Conservation (phyloP, 2,888 invertebrate species). For the Macrosoma leucophasiata region DNA sequence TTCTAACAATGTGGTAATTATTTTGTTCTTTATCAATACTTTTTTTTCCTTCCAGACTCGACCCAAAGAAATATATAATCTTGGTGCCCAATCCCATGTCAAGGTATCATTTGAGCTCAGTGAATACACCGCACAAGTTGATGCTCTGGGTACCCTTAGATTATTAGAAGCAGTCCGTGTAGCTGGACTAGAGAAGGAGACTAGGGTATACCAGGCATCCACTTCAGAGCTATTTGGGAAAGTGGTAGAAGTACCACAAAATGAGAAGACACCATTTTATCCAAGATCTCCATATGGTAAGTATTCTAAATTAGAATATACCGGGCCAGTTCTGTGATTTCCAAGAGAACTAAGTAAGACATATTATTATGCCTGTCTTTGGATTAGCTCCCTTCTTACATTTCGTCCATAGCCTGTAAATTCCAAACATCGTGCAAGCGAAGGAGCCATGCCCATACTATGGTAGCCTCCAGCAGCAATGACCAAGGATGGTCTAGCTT, state of each 20-base stretch:
- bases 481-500: too few relatives aligned
- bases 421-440: too few relatives aligned
- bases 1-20: neutral
- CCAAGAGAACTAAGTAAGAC: too few relatives aligned
- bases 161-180: conserved; percentile 94
- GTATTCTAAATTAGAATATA: conserved; percentile 20
- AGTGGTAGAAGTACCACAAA: conserved; percentile 94
- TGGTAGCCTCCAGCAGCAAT: too few relatives aligned
- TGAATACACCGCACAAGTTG: conserved; percentile 99
- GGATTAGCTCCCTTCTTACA: too few relatives aligned
- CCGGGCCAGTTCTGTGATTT: too few relatives aligned
- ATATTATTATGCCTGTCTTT: too few relatives aligned
- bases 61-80: conserved; percentile 97
- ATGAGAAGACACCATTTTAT: conserved; percentile 96
- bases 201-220: conserved; percentile 96
- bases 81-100: conserved; percentile 99
- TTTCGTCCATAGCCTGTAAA: too few relatives aligned
- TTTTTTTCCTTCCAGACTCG: conserved; percentile 54
- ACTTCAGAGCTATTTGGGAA: conserved; percentile 97
- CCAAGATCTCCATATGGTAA: conserved; percentile 97
- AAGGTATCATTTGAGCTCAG: conserved; percentile 99
- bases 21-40: neutral
- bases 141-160: conserved; percentile 94
- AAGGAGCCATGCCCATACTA: too few relatives aligned
- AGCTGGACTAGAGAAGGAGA: conserved; percentile 86